Base-by-base conservation (phyloP, 1,140 invertebrate genomes). In the Scaptodrosophila lebanonensis region DNA sequence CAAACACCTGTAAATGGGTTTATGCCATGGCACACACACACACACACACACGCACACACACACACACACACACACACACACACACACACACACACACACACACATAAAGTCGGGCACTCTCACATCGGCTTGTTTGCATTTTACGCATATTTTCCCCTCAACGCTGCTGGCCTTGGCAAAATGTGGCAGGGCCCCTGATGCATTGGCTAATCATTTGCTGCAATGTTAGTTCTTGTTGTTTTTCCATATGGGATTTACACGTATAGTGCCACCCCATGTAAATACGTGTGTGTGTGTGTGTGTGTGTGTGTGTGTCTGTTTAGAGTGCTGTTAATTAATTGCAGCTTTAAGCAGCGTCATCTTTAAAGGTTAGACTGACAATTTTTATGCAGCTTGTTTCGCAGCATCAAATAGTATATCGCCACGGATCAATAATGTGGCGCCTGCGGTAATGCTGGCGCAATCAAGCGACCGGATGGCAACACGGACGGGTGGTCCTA, bases 11-110 rank as follows among this genome's bases (percentile, higher is more conserved):
- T 73, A 77, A 59, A 38, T 79, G 73, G 79, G 63, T 77, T 68
- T 79, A 77, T 77, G 79, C 79, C 64, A 77, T 77, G 67, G 54
- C 72, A 67, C 73, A 79, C 67, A 60, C 50, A 48, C 53, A 48
- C 51, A 35, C 20, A 20, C 44, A 15, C 36, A 42, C 49, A 29
- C 30, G 44, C 18, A n/a, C 39, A 25, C 32, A 16, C 12, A 3
- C 16, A 16, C 42, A 44, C 15, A 57, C 11, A 35, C 22, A 17
- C 16, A 9, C 7, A 9, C n/a, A 17, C 20, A 33, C 30, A 49
- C 36, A 17, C 1, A 15, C 5, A 38, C 35, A 38, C 13, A 38
- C 13, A 38, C 35, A 5, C 6, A 1, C 22, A 15, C 22, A 36
- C 18, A 29, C 35, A 8, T 16, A 44, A 32, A 43, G 35, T 61